These are phyloP conservation scores for Channa striata DNA, from an alignment of 2,797 vertebrate species.

Conservation along the genomic window DNA sequence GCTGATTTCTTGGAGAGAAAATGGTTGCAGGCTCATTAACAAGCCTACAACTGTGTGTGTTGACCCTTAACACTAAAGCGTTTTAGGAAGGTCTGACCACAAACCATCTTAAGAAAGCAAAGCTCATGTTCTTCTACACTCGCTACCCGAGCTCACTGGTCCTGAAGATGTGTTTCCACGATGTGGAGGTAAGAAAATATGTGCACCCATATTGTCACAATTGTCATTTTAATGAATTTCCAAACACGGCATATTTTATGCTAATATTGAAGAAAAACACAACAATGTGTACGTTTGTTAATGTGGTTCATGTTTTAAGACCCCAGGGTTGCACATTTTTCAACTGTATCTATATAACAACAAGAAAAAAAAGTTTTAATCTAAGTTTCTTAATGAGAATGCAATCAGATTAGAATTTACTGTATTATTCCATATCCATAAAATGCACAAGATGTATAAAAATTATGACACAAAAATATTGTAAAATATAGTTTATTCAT, in stretches of 20 bases:
- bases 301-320: neutral
- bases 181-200: constrained; percentile 87
- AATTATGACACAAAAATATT: neutral
- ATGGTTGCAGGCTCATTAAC: constrained; percentile 2
- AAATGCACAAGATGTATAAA: neutral
- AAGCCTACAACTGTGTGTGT: neutral
- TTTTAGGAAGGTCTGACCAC: constrained; percentile 90
- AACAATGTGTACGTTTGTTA: no score
- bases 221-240: constrained; percentile 10
- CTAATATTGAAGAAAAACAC: neutral
- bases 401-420: neutral
- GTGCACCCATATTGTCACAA: neutral
- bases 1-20: constrained; percentile 24
- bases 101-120: constrained; percentile 92
- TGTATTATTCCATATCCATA: neutral
- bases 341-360: neutral
- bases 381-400: no score
- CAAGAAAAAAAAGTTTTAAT: constrained; percentile 20
- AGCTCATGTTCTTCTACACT: constrained; percentile 94
- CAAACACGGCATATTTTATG: neutral
- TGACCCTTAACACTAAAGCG: constrained; percentile 79
- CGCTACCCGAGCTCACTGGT: constrained; percentile 91
- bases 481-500: constrained; percentile 9
- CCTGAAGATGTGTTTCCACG: constrained; percentile 90
- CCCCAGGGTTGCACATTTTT: neutral